A percentile compares a stretch with the other conserved stretches of the same genome.
Evolutionary conservation across 1,140 invertebrate species (phyloP).

Genomic region (Ceratina australensis): DNA sequence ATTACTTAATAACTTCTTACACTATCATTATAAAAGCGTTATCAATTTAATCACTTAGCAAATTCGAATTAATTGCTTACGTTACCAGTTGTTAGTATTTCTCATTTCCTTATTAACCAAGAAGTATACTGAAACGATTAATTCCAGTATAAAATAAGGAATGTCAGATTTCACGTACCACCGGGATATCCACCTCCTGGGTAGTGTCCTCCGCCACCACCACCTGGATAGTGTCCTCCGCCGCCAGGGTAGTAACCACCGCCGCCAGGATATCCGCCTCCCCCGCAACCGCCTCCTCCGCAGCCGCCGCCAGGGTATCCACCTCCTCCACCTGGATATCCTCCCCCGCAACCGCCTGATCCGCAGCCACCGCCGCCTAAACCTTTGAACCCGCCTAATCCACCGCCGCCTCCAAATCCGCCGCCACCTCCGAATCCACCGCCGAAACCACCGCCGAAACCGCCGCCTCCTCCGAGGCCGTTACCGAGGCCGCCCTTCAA

Average conservation of each 20-base stretch:
- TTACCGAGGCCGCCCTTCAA: conserved; percentile 1
- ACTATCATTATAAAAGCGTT: not conserved
- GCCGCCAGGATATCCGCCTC: conserved; percentile 2
- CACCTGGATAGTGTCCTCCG: conserved; percentile 8
- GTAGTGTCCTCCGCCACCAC: conserved; percentile 12
- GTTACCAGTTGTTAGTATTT: not conserved
- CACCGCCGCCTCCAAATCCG: conserved; percentile 17
- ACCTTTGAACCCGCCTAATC: conserved; percentile 2
- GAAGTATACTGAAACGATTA: no score
- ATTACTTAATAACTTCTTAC: not conserved
- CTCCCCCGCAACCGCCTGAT: conserved; percentile 30
- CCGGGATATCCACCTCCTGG: conserved; percentile 12
- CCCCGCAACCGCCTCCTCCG: conserved; percentile 16
- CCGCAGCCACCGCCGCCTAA: no score
- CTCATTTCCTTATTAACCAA: no score
- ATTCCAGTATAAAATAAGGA: no score
- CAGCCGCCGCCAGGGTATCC: conserved; percentile 11
- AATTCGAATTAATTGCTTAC: not conserved
- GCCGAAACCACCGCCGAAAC: conserved; percentile 42
- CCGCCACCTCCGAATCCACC: conserved; percentile 13
- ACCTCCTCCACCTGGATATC: conserved; percentile 21
- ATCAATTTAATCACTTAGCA: not conserved
- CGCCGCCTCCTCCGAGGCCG: conserved; percentile 9
- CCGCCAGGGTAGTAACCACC: conserved; percentile 32
- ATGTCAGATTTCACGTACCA: not conserved